Evolutionary conservation across 1,140 invertebrate genomes (phyloP), one percentile per base, ranked within the genome.

Genomic region (Pinna nobilis): DNA sequence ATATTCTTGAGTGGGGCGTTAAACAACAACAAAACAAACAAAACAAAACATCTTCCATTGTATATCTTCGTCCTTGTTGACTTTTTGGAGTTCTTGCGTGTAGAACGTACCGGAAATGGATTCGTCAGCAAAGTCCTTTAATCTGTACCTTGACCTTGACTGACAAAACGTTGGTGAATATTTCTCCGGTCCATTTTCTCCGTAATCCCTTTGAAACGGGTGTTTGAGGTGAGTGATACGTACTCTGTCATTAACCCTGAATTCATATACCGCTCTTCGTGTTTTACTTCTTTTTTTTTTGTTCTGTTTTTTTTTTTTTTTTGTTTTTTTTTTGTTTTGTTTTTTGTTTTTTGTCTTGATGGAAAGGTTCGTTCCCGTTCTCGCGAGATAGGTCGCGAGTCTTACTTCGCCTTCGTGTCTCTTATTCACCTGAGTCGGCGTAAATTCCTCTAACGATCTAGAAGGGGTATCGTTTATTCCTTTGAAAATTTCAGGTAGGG

Each of bases 321-420:
- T n/a, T n/a, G n/a, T n/a, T n/a, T n/a, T n/a, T n/a, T n/a, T n/a
- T n/a, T n/a, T n/a, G n/a, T n/a, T n/a, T n/a, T n/a, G n/a, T n/a
- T n/a, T n/a, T n/a, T n/a, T n/a, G n/a, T n/a, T n/a, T n/a, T n/a
- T n/a, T n/a, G n/a, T n/a, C n/a, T n/a, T n/a, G n/a, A n/a, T n/a
- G n/a, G n/a, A n/a, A n/a, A n/a, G n/a, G 3, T 67, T 33, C 2
- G 49, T 55, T 33, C 57, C 57, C 15, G 30, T 18, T 59, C 66
- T 23, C 18, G 30, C 41, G 25, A 69, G 23, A 20, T 69, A 69
- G 33, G 66, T 15, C 15, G 57, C 25, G 18, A 69, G 39, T 53
- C 72, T 39, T 2, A 79, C 50, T 65, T 79, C 73, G 11, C 49
- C 51, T 61, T 73, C 77, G 33, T 79, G 73, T 2, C 70, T 33